phyloP scores from a whole-genome alignment of 2,113 vertebrate genomes.

The Rhinoderma darwinii region DNA sequence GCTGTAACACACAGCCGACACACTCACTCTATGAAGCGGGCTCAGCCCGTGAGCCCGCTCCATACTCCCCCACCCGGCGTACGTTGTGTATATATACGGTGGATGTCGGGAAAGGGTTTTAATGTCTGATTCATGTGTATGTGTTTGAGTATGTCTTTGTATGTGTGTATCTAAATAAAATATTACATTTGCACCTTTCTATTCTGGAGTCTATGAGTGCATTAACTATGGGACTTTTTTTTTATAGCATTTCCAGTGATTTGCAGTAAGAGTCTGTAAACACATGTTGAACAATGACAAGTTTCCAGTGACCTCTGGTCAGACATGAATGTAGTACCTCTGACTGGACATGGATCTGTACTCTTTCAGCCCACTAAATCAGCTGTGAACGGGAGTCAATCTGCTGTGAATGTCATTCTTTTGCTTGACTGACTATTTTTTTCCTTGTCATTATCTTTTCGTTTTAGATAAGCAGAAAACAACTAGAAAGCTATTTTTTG shows the following conservation, averaged over 20 bases:
- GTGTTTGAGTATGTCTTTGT: background rate
- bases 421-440: conserved; percentile 41
- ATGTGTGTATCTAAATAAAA: background rate
- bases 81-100: too few relatives aligned
- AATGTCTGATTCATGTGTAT: too few relatives aligned
- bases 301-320: conserved; percentile 31
- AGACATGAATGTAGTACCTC: conserved; percentile 38
- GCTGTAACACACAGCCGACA: too few relatives aligned
- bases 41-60: too few relatives aligned
- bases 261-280: conserved; percentile 20
- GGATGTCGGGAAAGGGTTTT: too few relatives aligned
- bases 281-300: conserved; percentile 44
- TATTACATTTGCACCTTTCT: background rate
- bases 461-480: conserved; percentile 48
- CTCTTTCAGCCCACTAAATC: conserved; percentile 42
- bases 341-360: conserved; percentile 46
- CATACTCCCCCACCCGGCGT: too few relatives aligned
- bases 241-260: background rate
- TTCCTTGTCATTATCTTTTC: conserved; percentile 47
- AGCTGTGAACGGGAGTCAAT: conserved; percentile 42
- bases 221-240: background rate
- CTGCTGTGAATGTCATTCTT: conserved; percentile 54
- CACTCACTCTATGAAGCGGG: too few relatives aligned
- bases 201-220: background rate
- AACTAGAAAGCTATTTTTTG: conserved; percentile 28